Evolutionary conservation across 2,797 vertebrate species (phyloP), one percentile per base, ranked within the genome.

Genomic region (Heliangelus exortis): DNA sequence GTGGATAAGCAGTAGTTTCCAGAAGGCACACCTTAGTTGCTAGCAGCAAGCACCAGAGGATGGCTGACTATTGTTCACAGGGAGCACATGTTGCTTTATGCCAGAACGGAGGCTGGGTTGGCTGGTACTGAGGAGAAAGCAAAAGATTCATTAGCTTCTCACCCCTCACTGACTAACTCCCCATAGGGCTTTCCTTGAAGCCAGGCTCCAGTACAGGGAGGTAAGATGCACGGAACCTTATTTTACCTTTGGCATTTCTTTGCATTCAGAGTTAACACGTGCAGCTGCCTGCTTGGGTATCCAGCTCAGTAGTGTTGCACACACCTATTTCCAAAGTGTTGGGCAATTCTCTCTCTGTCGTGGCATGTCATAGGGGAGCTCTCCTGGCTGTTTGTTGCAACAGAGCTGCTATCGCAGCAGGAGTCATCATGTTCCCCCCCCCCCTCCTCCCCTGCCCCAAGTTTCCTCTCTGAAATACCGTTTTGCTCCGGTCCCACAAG

Each of bases 161-260:
- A 92, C 41, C 67, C 76, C 47, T 90, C 0, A 9, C 69, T 93
- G 92, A 92, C 89, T 96, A 93, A 92, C 43, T 92, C 39, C 73
- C 90, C 83, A 90, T 62, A 84, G 94, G 92, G 77, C 85, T 95
- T 95, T 95, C 94, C 96, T 95, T 93, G 91, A 94, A 92, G 78
- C 80, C 79, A 82, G 59, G 59, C 73, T 81, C 66, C 41, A 57
- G 71, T 87, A 25, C 13, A 47, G 34, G 76, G 53, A 94, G 95
- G 96, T 86, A 84, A 88, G 83, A 7, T 21, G 15, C 9, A 86
- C 41, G 34, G 82, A 90, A 93, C 57, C 84, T 89, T 69, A 10
- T 58, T 91, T 78, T 91, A 91, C 79, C 29, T 50, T 73, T 87
- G 80, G 87, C 53, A 13, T 78, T 67, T 90, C 90, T 89, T 84